Conservation (phyloP, 2,888 invertebrate species). For the Drosophila ezoana region DNA sequence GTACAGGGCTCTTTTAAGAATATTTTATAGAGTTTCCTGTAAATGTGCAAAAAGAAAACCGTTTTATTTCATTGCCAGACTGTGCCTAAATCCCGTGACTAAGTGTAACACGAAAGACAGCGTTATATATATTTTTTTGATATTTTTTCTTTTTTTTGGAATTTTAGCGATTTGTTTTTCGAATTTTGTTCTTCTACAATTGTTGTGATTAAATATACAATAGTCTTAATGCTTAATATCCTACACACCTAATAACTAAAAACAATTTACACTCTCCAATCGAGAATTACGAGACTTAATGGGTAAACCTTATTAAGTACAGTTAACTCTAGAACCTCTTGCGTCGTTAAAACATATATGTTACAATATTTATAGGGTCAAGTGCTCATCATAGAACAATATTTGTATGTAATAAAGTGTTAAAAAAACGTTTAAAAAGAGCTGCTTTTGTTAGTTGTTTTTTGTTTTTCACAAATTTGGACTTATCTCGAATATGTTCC, state of each 20-base stretch:
- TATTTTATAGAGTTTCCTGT: too few species aligned
- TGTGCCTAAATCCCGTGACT: slow-evolving; percentile 13
- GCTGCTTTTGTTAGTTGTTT: slow-evolving; percentile 15
- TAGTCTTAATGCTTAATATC: slow-evolving; percentile 58
- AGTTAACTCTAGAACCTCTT: slow-evolving; percentile 78
- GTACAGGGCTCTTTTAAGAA: too few species aligned
- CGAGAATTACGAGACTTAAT: slow-evolving; percentile 63
- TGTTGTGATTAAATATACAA: slow-evolving; percentile 63
- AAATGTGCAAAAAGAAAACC: not conserved
- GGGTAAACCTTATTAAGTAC: slow-evolving; percentile 65
- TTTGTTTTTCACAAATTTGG: slow-evolving; percentile 28
- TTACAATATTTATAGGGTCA: slow-evolving; percentile 40
- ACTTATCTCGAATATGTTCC: slow-evolving; percentile 66
- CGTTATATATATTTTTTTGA: slow-evolving; percentile 29
- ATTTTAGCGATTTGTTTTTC: slow-evolving; percentile 44
- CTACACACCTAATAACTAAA: slow-evolving; percentile 73
- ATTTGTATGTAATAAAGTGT: slow-evolving; percentile 17
- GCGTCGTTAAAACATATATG: slow-evolving; percentile 51
- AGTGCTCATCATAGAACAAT: slow-evolving; percentile 44
- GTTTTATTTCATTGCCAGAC: slow-evolving; percentile 32
- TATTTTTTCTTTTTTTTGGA: slow-evolving; percentile 48
- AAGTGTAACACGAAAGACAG: slow-evolving; percentile 19
- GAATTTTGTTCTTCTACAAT: slow-evolving; percentile 44
- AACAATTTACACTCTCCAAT: slow-evolving; percentile 70
- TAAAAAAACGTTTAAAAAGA: slow-evolving; percentile 20